A percentile compares a stretch with the other conserved stretches of the same genome.
These are phyloP conservation scores for Alsophila aescularia DNA, from an alignment of 2,888 invertebrate genomes.

Conservation along the genomic window DNA sequence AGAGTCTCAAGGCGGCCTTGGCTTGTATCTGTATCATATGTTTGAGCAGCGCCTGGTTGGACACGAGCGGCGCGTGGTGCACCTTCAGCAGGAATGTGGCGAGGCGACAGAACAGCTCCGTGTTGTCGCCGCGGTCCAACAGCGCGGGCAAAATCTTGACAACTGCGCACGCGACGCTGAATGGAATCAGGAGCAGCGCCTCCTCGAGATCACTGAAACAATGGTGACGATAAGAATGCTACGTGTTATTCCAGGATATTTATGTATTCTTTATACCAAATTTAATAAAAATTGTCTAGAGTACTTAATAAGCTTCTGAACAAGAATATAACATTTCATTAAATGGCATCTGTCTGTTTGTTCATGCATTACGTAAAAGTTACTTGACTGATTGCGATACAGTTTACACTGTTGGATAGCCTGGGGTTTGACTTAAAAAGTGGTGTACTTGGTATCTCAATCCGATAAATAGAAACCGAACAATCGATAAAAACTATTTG, in stretches of 20 bases:
- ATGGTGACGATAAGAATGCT: not conserved
- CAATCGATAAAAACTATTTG: too few species aligned
- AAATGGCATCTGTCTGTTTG: too few species aligned
- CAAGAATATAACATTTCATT: too few species aligned
- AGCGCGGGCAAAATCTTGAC: constrained; percentile 89
- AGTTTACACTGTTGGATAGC: too few species aligned
- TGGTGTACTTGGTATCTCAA: too few species aligned
- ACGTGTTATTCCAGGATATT: not conserved
- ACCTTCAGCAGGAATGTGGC: constrained; percentile 90
- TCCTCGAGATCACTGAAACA: constrained; percentile 94
- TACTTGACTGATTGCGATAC: too few species aligned
- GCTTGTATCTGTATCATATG: constrained; percentile 87
- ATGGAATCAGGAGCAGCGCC: constrained; percentile 93
- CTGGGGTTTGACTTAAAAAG: too few species aligned
- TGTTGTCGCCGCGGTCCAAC: constrained; percentile 87
- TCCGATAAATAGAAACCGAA: too few species aligned
- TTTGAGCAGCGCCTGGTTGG: constrained; percentile 87
- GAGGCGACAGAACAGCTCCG: constrained; percentile 91
- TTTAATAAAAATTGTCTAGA: too few species aligned
- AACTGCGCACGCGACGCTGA: constrained; percentile 91
- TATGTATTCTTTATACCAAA: too few species aligned
- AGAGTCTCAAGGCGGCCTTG: constrained; percentile 82
- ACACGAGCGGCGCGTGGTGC: constrained; percentile 91
- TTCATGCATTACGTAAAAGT: too few species aligned
- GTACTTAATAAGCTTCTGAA: too few species aligned